Conservation (phyloP, 2,888 invertebrate species). For the Sussaba pulchella region DNA sequence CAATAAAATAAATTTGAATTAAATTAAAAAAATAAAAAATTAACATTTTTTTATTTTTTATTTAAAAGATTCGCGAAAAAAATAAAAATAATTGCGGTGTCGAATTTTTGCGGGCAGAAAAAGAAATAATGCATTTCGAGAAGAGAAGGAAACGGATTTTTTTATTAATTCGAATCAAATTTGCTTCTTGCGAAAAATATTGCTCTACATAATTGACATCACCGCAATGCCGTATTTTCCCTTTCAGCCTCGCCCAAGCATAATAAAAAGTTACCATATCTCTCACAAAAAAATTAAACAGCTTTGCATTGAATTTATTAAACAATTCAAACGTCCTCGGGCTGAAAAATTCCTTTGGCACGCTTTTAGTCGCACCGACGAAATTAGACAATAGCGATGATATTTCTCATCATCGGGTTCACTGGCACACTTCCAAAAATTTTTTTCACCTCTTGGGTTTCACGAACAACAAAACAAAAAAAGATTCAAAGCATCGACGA, state of each 20-base stretch:
- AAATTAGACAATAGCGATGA: conserved; percentile 38
- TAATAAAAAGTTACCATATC: background rate
- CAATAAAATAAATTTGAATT: conserved; percentile 7
- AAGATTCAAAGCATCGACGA: background rate
- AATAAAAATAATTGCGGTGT: background rate
- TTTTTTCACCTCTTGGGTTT: conserved; percentile 23
- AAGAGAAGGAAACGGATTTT: no score
- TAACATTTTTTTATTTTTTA: conserved; percentile 7
- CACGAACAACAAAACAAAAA: conserved; percentile 18
- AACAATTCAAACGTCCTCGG: conserved; percentile 7
- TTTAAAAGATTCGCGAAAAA: background rate
- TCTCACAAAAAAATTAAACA: background rate
- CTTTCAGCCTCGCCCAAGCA: background rate
- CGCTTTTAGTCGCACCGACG: conserved; percentile 10
- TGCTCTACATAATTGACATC: background rate
- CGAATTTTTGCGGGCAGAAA: background rate
- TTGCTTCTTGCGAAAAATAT: no score
- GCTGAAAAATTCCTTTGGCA: conserved; percentile 38
- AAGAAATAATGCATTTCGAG: conserved; percentile 9
- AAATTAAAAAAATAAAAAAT: conserved; percentile 14
- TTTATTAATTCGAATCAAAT: no score
- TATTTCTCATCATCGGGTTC: conserved; percentile 21
- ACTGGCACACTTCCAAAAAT: conserved; percentile 46
- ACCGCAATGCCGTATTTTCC: conserved; percentile 33
- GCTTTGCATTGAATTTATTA: conserved; percentile 31